A percentile compares a stretch with the other conserved stretches of the same genome.
Evolutionary conservation across 2,113 vertebrate genomes (phyloP).

Genomic region (Promerops cafer): DNA sequence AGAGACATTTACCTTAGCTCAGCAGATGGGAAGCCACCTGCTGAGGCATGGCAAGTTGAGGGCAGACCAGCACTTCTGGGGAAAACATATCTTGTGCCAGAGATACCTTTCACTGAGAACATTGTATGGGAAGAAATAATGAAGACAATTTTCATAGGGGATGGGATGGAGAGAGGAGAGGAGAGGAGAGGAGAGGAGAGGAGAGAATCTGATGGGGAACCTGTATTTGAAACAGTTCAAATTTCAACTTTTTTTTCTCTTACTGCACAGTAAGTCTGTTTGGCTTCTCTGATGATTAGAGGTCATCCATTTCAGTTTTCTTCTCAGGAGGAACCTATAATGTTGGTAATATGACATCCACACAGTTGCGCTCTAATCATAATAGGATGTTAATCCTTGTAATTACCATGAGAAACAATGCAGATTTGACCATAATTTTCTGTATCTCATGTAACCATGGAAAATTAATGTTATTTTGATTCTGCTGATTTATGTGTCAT

Average conservation of each 20-base stretch:
- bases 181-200: no score
- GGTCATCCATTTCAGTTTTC: background rate
- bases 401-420: background rate
- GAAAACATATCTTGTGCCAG: background rate
- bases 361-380: background rate
- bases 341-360: background rate
- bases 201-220: background rate
- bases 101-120: background rate
- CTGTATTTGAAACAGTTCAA: background rate
- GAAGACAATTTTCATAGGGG: background rate
- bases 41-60: background rate
- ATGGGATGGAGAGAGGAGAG: no score
- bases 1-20: background rate
- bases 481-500: background rate
- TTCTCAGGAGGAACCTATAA: background rate
- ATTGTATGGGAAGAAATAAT: background rate
- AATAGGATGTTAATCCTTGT: background rate
- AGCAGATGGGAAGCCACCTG: background rate
- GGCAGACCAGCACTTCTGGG: background rate
- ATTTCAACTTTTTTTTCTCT: background rate
- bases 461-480: slow-evolving; percentile 1
- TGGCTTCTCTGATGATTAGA: background rate
- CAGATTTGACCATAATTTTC: background rate
- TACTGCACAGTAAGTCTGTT: background rate
- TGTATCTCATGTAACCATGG: background rate